Evolutionary conservation across 2,888 invertebrate genomes (phyloP), one percentile per base, ranked within the genome.

Genomic region (Germaria angustata): DNA sequence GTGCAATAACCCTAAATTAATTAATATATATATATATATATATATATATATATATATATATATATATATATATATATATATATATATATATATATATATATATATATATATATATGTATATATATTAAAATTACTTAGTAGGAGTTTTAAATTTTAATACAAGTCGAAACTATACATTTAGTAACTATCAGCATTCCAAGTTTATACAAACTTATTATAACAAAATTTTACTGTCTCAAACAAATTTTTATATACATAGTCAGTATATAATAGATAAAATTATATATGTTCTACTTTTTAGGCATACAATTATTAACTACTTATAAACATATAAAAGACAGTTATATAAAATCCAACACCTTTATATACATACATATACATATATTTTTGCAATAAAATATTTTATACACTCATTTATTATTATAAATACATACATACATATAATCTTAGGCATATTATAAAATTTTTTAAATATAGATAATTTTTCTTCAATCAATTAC

Each of bases 1-100:
- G 93, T 95, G 86, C 93, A 94, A 91, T 93, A 91, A 92, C 84
- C 82, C 59, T 82, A 82, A 82, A 59, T 82, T 49, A 57, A 61
- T 51, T 68, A 53, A 17, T 39, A 20, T 8, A 9, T 61, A n/a
- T 7, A 36, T 36, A 41, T 41, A 41, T 15, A 41, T 15, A 41
- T 8, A 5, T 44, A 24, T 51, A 44, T 24, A n/a, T n/a, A n/a
- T 84, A 46, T 28, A n/a, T 7, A 41, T 41, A 20, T 46, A 20
- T 13, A 46, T 20, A 20, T 2, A 7, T 22, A 32, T 53, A 46
- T 28, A 55, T 84, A 46, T 28, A n/a, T 7, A 41, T 41, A 20
- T 46, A 20, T 13, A 46, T 20, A 20, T 2, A 7, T 22, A 32
- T 53, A 46, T 28, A 55, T 84, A 46, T 28, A 17, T 49, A 17